Conservation (phyloP, 2,888 invertebrate genomes). For the Cactoblastis cactorum region DNA sequence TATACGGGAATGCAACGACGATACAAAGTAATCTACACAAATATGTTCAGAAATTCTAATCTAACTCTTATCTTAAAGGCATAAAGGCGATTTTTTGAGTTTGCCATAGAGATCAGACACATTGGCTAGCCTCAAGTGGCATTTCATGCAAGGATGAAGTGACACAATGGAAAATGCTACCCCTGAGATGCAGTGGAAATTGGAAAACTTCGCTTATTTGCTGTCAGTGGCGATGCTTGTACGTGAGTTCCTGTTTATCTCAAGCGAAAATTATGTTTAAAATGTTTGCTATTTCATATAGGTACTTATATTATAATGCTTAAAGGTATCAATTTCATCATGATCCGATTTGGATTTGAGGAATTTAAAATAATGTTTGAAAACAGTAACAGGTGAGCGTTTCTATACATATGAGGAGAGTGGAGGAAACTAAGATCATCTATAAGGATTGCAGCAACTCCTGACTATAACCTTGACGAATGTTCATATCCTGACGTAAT, state of each 20-base stretch:
- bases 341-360: no score
- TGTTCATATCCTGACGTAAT: no score
- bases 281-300: neutral
- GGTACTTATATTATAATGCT: no score
- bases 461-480: no score
- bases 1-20: neutral
- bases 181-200: conserved; percentile 44
- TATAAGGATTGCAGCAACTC: no score
- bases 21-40: neutral
- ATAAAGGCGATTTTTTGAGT: conserved; percentile 9
- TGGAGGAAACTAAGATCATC: no score
- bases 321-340: no score
- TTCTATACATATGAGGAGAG: no score
- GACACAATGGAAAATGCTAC: conserved; percentile 38
- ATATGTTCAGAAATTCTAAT: neutral
- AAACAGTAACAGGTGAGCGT: no score
- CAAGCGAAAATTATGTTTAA: conserved; percentile 2
- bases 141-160: conserved; percentile 35
- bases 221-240: conserved; percentile 1
- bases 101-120: conserved; percentile 8
- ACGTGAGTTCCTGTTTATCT: conserved; percentile 7
- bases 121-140: conserved; percentile 25
- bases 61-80: neutral
- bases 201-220: conserved; percentile 32
- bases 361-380: no score